These are phyloP conservation scores for Montipora capitata DNA, from an alignment of 92 coral and sea anemone species.

Conservation along the genomic window DNA sequence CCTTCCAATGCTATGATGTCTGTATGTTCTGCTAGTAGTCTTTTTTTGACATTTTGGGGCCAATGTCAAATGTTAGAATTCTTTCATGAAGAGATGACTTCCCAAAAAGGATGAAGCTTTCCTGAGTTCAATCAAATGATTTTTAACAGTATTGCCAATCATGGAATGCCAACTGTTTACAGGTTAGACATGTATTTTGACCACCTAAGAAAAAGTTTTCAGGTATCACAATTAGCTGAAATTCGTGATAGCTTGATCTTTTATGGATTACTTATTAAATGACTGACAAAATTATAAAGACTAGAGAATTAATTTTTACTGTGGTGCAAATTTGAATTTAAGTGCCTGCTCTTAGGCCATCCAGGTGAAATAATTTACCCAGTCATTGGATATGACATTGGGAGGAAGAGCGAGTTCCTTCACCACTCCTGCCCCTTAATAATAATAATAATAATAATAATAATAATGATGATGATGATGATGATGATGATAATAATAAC, in stretches of 20 bases:
- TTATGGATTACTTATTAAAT: neutral
- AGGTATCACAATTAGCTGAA: neutral
- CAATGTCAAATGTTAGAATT: conserved; percentile 1
- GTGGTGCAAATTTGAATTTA: neutral
- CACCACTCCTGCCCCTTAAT: too few relatives aligned
- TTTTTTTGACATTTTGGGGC: conserved; percentile 18
- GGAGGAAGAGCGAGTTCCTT: neutral
- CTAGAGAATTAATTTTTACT: neutral
- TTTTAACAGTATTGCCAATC: neutral
- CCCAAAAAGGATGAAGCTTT: conserved; percentile 10
- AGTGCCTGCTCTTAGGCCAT: neutral
- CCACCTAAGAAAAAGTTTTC: neutral
- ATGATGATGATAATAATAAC: too few relatives aligned
- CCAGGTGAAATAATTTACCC: neutral
- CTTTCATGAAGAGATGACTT: neutral
- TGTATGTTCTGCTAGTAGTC: conserved; percentile 27
- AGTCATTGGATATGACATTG: too few relatives aligned
- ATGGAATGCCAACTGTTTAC: neutral
- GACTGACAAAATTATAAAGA: neutral
- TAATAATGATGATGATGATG: too few relatives aligned
- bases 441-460: too few relatives aligned
- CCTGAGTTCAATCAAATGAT: neutral
- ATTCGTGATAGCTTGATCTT: neutral
- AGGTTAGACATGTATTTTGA: neutral
- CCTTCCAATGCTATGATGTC: conserved; percentile 18